Evolutionary conservation across 1,140 invertebrate genomes (phyloP).

Genomic region (Pinna nobilis): DNA sequence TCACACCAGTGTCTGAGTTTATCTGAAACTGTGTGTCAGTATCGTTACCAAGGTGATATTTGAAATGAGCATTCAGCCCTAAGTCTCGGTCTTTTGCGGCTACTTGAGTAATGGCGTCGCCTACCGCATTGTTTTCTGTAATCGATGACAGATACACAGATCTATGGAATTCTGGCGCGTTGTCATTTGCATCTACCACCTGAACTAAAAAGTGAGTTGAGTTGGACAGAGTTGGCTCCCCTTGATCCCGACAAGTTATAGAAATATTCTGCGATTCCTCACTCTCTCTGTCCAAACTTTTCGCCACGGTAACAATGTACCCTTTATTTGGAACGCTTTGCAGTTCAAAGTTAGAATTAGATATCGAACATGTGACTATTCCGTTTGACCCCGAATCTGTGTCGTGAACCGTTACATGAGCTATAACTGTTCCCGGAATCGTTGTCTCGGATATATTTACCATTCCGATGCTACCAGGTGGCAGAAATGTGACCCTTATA

Average conservation of each 20-base stretch:
- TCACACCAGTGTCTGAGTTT: conserved; percentile 43
- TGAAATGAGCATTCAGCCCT: conserved; percentile 83
- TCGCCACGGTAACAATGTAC: conserved; percentile 45
- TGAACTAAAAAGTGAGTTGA: conserved; percentile 93
- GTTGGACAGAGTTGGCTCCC: conserved; percentile 84
- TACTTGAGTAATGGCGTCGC: conserved; percentile 72
- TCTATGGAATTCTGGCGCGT: conserved; percentile 93
- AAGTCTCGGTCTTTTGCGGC: conserved; percentile 94
- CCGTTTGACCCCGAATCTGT: conserved; percentile 57
- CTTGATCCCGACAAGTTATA: conserved; percentile 78
- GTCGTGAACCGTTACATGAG: conserved; percentile 57
- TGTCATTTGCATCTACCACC: conserved; percentile 95
- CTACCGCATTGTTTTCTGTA: conserved; percentile 49
- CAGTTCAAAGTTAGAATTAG: conserved; percentile 42
- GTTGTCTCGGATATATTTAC: conserved; percentile 49
- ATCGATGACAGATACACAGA: conserved; percentile 76
- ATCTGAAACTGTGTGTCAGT: conserved; percentile 62
- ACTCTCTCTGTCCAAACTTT: conserved; percentile 46
- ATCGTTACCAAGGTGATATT: conserved; percentile 76
- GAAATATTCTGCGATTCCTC: conserved; percentile 48
- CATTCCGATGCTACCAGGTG: conserved; percentile 40
- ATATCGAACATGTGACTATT: conserved; percentile 43
- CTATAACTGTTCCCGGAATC: conserved; percentile 51
- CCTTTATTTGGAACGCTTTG: conserved; percentile 35
- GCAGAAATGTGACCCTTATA: conserved; percentile 79